A percentile compares a stretch with the other conserved stretches of the same genome.
These are phyloP conservation scores for Luscinia megarhynchos DNA, from an alignment of 2,797 vertebrate genomes.

Conservation along the genomic window DNA sequence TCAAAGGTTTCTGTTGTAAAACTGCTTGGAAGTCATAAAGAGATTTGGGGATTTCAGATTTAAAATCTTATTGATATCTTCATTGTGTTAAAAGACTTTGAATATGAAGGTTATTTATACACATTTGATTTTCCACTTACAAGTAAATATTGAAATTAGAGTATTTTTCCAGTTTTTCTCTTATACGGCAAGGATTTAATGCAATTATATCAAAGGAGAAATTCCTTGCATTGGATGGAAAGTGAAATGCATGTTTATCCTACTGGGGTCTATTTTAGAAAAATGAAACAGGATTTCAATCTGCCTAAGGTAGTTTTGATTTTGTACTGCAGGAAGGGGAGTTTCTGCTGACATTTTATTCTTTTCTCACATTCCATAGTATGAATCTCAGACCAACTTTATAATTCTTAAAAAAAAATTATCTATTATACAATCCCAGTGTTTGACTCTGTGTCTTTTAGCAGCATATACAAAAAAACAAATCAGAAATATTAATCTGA, in stretches of 20 bases:
- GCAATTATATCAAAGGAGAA: background rate
- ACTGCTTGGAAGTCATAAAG: background rate
- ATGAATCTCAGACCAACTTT: background rate
- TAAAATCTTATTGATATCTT: background rate
- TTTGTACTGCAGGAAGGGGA: background rate
- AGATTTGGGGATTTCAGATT: constrained; percentile 11
- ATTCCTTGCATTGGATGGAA: background rate
- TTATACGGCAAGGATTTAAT: background rate
- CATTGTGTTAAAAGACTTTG: background rate
- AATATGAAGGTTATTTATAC: background rate
- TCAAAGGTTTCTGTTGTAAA: constrained; percentile 10
- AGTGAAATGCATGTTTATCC: background rate
- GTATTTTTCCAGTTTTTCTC: background rate
- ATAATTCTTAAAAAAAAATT: background rate
- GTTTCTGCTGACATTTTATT: background rate
- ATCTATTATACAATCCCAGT: background rate
- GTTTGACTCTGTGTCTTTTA: background rate
- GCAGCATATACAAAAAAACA: background rate
- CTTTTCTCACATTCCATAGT: background rate
- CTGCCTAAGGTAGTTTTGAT: background rate
- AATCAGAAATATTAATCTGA: background rate
- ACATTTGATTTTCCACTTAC: background rate
- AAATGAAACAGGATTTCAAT: background rate
- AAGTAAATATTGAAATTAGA: background rate
- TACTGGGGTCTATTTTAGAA: background rate